Conservation (phyloP, 92 coral and sea anemone genomes). For the Porites rus region DNA sequence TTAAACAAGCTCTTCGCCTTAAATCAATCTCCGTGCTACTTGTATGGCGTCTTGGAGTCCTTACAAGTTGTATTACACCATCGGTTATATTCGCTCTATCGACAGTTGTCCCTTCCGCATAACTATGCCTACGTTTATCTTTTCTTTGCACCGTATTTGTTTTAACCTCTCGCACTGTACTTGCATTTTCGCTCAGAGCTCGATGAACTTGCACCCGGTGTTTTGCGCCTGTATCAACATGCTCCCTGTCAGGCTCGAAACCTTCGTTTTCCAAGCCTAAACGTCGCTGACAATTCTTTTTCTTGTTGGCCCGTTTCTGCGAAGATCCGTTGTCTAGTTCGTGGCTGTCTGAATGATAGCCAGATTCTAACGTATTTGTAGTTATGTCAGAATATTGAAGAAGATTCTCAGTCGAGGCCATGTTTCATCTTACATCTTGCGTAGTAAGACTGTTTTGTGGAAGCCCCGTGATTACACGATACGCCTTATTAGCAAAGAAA, state of each 20-base stretch:
- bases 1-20: conserved; percentile 67
- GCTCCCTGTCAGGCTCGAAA: conserved; percentile 34
- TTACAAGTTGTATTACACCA: background rate
- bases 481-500: background rate
- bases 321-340: background rate
- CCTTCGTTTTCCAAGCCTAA: conserved; percentile 59
- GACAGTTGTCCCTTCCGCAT: background rate
- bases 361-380: conserved; percentile 14
- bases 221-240: background rate
- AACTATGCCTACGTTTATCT: conserved; percentile 23
- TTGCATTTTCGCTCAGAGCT: conserved; percentile 24
- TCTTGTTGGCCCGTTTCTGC: conserved; percentile 6
- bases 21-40: conserved; percentile 68
- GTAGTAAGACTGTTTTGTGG: background rate
- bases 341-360: conserved; percentile 31
- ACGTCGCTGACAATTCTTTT: conserved; percentile 14
- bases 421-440: background rate
- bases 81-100: background rate
- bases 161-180: background rate
- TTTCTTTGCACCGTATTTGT: background rate
- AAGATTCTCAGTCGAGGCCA: conserved; percentile 66
- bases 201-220: conserved; percentile 1
- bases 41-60: conserved; percentile 6
- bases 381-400: conserved; percentile 17
- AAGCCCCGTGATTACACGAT: background rate